Base-by-base conservation (phyloP, 2,888 invertebrate genomes). In the Artemia sinica region DNA sequence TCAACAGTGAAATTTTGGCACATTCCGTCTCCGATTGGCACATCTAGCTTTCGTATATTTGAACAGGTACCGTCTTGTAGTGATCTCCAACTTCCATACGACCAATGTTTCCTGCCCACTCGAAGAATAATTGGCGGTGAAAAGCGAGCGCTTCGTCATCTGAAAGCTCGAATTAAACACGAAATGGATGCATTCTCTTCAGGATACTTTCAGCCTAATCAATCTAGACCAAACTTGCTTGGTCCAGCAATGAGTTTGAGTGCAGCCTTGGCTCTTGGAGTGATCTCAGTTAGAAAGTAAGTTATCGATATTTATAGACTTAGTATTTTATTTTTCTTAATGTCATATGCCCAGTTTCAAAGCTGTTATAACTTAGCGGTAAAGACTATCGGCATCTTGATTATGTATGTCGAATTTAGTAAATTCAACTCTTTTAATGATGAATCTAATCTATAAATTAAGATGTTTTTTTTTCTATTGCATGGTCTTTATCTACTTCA, bases 191-290 rank as follows among this genome's bases (percentile, higher is more conserved):
- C 80, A 4, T 80, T 79, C 72, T 72, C 74, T 49, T 72, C 82
- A 70, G 85, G 85, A 0, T 82, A 80, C 12, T 84, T 84, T 73
- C 76, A 86, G 73, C 86, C 87, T 0, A 87, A 86, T 71, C 86
- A 87, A 75, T 82, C 84, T 5, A 80, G 78, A 73, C 86, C 87
- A 0, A 85, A 87, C 72, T 78, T 87, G 65, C 76, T 85, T 12
- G 85, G 85, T 0, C 82, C 83, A 5, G 84, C 87, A 0, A 82
- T 84, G 71, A 86, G 86, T 2, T 77, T 86, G 76, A 86, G 86
- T 73, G 84, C 87, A 0, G 85, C 86, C 66, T 79, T 88, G 7
- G 80, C 86, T 5, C 86, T 85, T 74, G 87, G 87, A 14, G 86
- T 86, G 74, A 78, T 87, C 3, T 87, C 87, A 13, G 84, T 86